Evolutionary conservation across 2,797 vertebrate genomes (phyloP), one percentile per base, ranked within the genome.

Genomic region (Acomys russatus): DNA sequence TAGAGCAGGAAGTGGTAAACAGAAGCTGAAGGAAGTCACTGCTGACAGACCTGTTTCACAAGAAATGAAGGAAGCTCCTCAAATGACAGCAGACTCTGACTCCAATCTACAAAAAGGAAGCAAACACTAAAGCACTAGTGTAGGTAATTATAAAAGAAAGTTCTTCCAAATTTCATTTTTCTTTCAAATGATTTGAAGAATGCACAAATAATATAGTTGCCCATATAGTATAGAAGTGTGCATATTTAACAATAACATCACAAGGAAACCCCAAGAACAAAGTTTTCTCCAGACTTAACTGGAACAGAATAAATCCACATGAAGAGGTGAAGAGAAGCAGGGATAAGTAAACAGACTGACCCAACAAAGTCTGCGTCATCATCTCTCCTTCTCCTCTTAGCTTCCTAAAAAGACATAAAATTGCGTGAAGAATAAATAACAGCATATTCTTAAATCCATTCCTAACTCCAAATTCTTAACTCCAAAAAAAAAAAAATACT

Each of bases 41-140:
- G 9, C 35, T 71, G 77, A n/a, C 14, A 71, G 51, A 61, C 51
- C 51, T 70, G 30, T 38, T 70, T 74, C 44, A 44, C 25, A 56
- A 93, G 78, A 76, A 83, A 73, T 88, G n/a, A 49, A 3, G 38
- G 59, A 74, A 84, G 25, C 71, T 56, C 38, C 23, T 89, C 33
- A 38, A 25, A 33, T 78, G 61, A 76, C 23, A 63, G 25, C 78
- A 28, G 54, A 38, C 23, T 30, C 8, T 78, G 83, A 92, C 56
- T 92, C 71, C 59, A 74, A 35, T 63, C 30, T 63, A 54, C 54
- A 94, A 64, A 66, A 79, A n/a, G 70, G 80, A 88, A 78, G 30
- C 17, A 78, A 74, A 68, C 25, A 54, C 54, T 63, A 71, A 91
- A 78, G 8, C 7, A 51, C 70, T 51, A 35, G 25, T 38, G 20